Conservation (phyloP, 2,797 vertebrate genomes). For the Girardinus metallicus region DNA sequence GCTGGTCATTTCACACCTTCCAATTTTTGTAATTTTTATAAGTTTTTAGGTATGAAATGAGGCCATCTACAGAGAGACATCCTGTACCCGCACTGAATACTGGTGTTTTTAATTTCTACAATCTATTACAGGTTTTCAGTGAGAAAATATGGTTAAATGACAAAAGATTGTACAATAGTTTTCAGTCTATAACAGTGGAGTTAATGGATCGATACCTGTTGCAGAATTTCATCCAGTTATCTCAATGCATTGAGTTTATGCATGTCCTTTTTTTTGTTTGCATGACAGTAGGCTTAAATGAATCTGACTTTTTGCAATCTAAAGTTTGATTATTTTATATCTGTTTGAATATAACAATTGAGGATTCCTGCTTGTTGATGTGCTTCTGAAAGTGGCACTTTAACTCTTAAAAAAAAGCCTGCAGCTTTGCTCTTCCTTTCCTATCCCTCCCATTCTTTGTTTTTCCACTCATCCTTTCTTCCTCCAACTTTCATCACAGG, state of each 20-base stretch:
- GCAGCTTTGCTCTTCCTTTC: not conserved
- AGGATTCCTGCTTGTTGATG: not conserved
- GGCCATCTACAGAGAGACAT: not conserved
- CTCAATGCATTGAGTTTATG: not conserved
- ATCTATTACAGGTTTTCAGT: not conserved
- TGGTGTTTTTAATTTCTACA: not conserved
- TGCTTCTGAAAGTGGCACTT: not conserved
- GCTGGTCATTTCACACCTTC: not conserved
- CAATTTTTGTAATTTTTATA: not conserved
- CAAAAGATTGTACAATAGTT: not conserved
- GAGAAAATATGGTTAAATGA: not conserved
- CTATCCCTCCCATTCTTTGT: not conserved
- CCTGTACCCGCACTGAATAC: too few species aligned
- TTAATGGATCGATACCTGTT: not conserved
- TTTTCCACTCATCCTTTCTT: constrained; percentile 12
- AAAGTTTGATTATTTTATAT: not conserved
- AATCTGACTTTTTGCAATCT: not conserved
- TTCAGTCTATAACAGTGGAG: not conserved
- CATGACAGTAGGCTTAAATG: not conserved
- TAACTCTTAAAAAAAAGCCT: constrained; percentile 2
- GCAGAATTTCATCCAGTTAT: not conserved
- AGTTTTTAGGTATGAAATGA: not conserved
- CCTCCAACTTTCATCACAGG: constrained; percentile 75
- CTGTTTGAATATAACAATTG: not conserved
- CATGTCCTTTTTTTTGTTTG: not conserved